Evolutionary conservation across 1,140 invertebrate genomes (phyloP), one percentile per base, ranked within the genome.

Genomic region (Schlechtendalia chinensis): DNA sequence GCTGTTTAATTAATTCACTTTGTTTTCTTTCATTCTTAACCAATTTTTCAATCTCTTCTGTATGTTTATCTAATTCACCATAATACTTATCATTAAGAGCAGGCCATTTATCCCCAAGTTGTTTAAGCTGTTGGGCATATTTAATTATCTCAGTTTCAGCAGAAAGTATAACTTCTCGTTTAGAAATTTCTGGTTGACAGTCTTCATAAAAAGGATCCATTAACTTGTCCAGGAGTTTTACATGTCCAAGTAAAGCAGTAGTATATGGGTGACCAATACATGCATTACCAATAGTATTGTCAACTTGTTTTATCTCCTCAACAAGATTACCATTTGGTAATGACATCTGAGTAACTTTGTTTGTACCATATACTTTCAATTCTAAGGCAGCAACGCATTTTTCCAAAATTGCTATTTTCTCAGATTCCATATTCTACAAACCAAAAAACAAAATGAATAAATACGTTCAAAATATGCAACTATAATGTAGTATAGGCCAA

Each of bases 131-230:
- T 27, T 63, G 58, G 3, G 58, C 58, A 50, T 79, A 79, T 3
- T 50, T n/a, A 17, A 63, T 19, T 61, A 79, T 47, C 14, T 63
- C 75, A 63, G 22, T 5, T 63, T 79, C 58, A 19, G 56, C 58
- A 61, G 75, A 79, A 27, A 79, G 58, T 61, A 79, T 79, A 50
- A 79, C 58, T 79, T 79, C 75, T 29, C 75, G 32, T 61, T 79
- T 79, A 27, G 75, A 79, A 27, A 45, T 50, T 63, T 79, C 75
- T 4, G 39, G 16, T 54, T 79, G 75, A 45, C 47, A 17, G 22
- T 79, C 75, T 47, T 79, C 75, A 79, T 79, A 79, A n/a, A 79
- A 79, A 45, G 75, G 75, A 29, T 79, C 75, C 75, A 79, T 63
- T 47, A 79, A 79, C 39, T 79, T 58, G 14, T 79, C 75, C 75